Conservation (phyloP, 2,888 invertebrate genomes). For the Ectobius pallidus region DNA sequence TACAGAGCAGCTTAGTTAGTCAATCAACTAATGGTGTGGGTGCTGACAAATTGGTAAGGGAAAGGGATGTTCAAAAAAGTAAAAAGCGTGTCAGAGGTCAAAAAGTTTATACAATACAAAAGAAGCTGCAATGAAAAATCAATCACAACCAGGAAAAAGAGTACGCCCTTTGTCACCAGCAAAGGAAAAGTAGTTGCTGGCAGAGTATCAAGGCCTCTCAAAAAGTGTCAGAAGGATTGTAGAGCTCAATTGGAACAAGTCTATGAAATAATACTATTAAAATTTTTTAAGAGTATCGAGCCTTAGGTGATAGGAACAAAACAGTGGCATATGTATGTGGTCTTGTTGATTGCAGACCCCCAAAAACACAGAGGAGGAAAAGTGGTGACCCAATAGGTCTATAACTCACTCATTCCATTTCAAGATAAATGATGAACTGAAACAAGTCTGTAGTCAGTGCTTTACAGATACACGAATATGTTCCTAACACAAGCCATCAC, state of each 20-base stretch:
- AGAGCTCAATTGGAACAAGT: slow-evolving; percentile 1
- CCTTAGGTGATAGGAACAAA: slow-evolving; percentile 23
- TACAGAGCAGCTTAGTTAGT: not conserved
- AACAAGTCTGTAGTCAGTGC: not conserved
- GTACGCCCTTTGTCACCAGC: slow-evolving; percentile 13
- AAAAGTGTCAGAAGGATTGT: not conserved
- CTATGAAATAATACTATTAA: not conserved
- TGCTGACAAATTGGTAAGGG: not conserved
- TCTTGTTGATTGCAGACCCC: not conserved
- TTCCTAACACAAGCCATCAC: not conserved
- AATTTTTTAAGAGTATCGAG: slow-evolving; percentile 12
- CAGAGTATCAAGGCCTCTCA: slow-evolving; percentile 6
- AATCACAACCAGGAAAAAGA: slow-evolving; percentile 16
- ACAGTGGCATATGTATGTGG: slow-evolving; percentile 12
- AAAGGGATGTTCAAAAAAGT: not conserved
- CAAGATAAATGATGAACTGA: slow-evolving; percentile 22
- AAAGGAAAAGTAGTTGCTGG: slow-evolving; percentile 19
- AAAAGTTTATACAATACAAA: not conserved
- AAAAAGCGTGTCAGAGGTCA: slow-evolving; percentile 1
- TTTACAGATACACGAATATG: slow-evolving; percentile 2
- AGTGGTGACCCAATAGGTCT: slow-evolving; percentile 13
- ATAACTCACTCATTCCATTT: slow-evolving; percentile 4
- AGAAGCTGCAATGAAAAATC: not conserved
- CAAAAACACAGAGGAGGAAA: slow-evolving; percentile 7
- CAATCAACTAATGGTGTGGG: not conserved